A percentile compares a stretch with the other conserved stretches of the same genome.
phyloP scores from a whole-genome alignment of 2,888 invertebrate genomes.

The Drosophila neotestacea region DNA sequence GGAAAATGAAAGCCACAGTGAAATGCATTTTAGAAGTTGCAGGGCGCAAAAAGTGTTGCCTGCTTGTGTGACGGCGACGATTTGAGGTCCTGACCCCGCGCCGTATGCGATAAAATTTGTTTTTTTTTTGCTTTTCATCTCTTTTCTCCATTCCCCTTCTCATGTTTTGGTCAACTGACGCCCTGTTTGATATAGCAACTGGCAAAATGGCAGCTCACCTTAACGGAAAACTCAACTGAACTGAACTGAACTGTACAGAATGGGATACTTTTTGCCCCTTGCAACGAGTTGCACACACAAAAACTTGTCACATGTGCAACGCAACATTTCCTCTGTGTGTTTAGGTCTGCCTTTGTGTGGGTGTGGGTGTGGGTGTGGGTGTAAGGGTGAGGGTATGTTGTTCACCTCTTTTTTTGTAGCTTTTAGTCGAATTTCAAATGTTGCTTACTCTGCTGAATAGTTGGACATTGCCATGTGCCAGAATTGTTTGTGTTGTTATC shows the following conservation, averaged over 20 bases:
- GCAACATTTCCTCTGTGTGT: slow-evolving; percentile 71
- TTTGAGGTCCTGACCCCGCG: slow-evolving; percentile 70
- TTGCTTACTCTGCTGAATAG: slow-evolving; percentile 76
- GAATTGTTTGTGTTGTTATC: slow-evolving; percentile 28
- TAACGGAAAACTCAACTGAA: slow-evolving; percentile 67
- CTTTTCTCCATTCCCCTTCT: neutral
- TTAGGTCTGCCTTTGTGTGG: slow-evolving; percentile 29
- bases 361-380: neutral
- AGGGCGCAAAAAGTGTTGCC: slow-evolving; percentile 56
- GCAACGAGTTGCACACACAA: slow-evolving; percentile 41
- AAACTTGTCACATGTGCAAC: slow-evolving; percentile 78
- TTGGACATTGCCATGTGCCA: slow-evolving; percentile 61
- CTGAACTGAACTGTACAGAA: slow-evolving; percentile 53
- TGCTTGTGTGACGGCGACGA: slow-evolving; percentile 67
- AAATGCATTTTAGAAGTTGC: slow-evolving; percentile 76
- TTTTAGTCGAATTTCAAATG: slow-evolving; percentile 79
- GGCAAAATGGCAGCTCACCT: slow-evolving; percentile 77
- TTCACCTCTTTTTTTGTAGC: slow-evolving; percentile 41
- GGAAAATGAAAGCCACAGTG: slow-evolving; percentile 72
- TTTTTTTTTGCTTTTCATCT: slow-evolving; percentile 3
- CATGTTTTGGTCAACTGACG: slow-evolving; percentile 37
- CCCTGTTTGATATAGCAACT: slow-evolving; percentile 75
- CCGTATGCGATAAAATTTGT: slow-evolving; percentile 40
- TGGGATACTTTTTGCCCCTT: slow-evolving; percentile 60
- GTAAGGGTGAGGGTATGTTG: slow-evolving; percentile 1